Evolutionary conservation across 1,140 invertebrate species (phyloP), one percentile per base, ranked within the genome.

Genomic region (Macrosteles quadrilineatus): DNA sequence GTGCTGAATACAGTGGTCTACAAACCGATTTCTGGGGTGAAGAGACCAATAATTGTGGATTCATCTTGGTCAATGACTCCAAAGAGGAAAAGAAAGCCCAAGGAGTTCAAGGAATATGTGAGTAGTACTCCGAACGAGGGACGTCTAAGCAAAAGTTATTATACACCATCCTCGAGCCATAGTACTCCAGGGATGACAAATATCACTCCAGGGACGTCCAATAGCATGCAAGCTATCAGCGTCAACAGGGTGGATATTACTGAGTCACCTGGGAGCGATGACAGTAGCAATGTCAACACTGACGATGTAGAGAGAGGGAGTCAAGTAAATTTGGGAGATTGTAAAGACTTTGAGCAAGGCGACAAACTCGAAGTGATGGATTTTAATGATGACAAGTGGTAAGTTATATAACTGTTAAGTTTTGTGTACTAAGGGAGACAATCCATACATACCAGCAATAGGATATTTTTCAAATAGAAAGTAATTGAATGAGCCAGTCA

Each of bases 371-470:
- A 59, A 29, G 55, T 59, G 4, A 59, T 59, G 55, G 55, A 59
- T n/a, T 59, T 59, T 23, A 59, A 59, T 29, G 47, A 50, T 50
- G 55, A 59, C 14, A 59, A 59, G 23, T 59, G 55, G 55, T 59
- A 59, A 25, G 12, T 11, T 59, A 6, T 19, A n/a, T n/a, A n/a
- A n/a, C n/a, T n/a, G n/a, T n/a, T n/a, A n/a, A n/a, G n/a, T n/a
- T n/a, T n/a, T n/a, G n/a, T n/a, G n/a, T n/a, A n/a, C n/a, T n/a
- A n/a, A n/a, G n/a, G n/a, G n/a, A n/a, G n/a, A n/a, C n/a, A n/a
- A n/a, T n/a, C n/a, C n/a, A n/a, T n/a, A n/a, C n/a, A n/a, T n/a
- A n/a, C n/a, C n/a, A n/a, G n/a, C n/a, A n/a, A n/a, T n/a, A n/a
- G n/a, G n/a, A n/a, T n/a, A n/a, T n/a, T n/a, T n/a, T n/a, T n/a